These are phyloP conservation scores for Choreutis nemorana DNA, from an alignment of 2,888 invertebrate species.

Conservation along the genomic window DNA sequence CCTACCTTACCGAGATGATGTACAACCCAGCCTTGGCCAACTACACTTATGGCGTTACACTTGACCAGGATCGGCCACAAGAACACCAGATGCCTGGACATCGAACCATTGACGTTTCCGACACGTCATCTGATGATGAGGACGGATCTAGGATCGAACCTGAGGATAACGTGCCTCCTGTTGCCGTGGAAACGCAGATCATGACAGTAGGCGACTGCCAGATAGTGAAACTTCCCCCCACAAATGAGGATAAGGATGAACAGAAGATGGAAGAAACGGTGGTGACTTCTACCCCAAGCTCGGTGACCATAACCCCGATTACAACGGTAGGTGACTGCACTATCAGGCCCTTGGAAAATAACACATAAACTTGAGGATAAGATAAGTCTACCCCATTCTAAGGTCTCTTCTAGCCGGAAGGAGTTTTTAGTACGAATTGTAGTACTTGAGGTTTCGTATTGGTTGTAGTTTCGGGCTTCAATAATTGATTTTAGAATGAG, in stretches of 20 bases:
- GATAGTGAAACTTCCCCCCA: slow-evolving; percentile 51
- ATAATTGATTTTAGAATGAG: too few species aligned
- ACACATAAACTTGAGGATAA: slow-evolving; percentile 28
- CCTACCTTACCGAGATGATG: slow-evolving; percentile 61
- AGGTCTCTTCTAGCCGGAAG: slow-evolving; percentile 10
- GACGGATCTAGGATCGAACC: slow-evolving; percentile 34
- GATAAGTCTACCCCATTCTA: slow-evolving; percentile 36
- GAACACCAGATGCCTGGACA: slow-evolving; percentile 33
- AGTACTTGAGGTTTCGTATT: slow-evolving; percentile 8
- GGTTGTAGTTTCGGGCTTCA: slow-evolving; percentile 13
- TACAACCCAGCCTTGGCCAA: slow-evolving; percentile 42
- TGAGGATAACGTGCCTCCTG: slow-evolving; percentile 39
- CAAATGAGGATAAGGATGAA: slow-evolving; percentile 34
- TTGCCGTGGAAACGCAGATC: slow-evolving; percentile 45
- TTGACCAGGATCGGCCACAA: slow-evolving; percentile 36
- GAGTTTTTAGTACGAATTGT: slow-evolving; percentile 4
- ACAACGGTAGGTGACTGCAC: slow-evolving; percentile 59
- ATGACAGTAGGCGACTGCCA: slow-evolving; percentile 64
- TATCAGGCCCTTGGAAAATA: slow-evolving; percentile 51
- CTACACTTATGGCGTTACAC: slow-evolving; percentile 39
- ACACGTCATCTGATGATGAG: slow-evolving; percentile 47
- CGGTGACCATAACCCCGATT: slow-evolving; percentile 55
- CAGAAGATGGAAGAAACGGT: slow-evolving; percentile 21
- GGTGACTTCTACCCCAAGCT: slow-evolving; percentile 33
- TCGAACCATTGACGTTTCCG: slow-evolving; percentile 52